These are phyloP conservation scores for Illadopsis cleaveri DNA, from an alignment of 2,113 vertebrate genomes.

Conservation along the genomic window DNA sequence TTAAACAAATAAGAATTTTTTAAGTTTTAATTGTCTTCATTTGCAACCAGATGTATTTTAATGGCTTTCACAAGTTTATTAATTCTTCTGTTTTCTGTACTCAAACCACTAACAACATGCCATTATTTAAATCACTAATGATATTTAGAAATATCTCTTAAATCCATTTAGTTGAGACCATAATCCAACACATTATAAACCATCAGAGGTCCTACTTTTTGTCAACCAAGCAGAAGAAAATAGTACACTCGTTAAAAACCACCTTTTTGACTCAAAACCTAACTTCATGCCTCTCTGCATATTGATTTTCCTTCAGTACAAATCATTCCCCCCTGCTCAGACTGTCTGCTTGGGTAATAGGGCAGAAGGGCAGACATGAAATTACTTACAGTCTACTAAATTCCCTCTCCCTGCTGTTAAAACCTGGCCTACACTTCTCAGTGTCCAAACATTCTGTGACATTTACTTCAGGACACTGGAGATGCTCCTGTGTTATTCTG, in stretches of 20 bases:
- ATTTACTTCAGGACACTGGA: not conserved
- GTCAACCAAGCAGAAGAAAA: not conserved
- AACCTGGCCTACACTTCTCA: not conserved
- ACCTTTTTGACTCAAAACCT: not conserved
- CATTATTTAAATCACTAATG: not conserved
- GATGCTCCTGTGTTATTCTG: not conserved
- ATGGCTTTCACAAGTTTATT: not conserved
- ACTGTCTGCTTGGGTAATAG: not conserved
- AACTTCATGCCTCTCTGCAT: not conserved
- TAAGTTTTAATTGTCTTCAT: not conserved
- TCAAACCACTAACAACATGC: not conserved
- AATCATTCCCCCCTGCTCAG: not conserved
- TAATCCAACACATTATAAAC: not conserved
- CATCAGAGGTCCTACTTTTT: not conserved
- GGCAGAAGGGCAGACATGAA: not conserved
- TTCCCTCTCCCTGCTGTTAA: not conserved
- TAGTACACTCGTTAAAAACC: not conserved
- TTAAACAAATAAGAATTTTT: not conserved
- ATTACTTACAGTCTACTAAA: conserved; percentile 24
- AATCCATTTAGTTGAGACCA: not conserved
- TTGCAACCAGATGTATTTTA: not conserved
- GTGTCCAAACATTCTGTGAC: not conserved
- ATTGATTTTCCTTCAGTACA: not conserved
- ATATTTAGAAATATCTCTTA: not conserved
- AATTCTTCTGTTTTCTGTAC: not conserved